phyloP scores from a whole-genome alignment of 2,888 invertebrate genomes.

The Gisinianus flammeolus region DNA sequence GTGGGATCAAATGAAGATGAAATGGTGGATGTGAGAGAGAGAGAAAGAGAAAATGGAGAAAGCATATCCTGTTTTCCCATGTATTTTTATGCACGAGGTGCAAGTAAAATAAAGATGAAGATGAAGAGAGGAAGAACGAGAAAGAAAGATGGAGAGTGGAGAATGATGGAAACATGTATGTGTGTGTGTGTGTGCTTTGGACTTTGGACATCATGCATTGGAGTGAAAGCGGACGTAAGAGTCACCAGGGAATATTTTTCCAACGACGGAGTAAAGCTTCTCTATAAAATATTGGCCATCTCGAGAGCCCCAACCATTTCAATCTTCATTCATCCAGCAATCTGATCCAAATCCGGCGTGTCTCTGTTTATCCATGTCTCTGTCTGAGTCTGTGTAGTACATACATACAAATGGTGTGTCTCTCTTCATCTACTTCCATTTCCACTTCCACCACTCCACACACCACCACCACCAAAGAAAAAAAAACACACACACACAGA shows the following conservation, averaged over 20 bases:
- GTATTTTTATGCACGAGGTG: background rate
- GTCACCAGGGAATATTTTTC: conserved; percentile 24
- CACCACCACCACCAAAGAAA: background rate
- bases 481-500: background rate
- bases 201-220: background rate
- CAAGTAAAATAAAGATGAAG: background rate
- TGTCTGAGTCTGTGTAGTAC: too few species aligned
- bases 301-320: conserved; percentile 31
- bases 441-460: background rate
- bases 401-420: background rate
- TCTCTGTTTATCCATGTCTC: too few species aligned
- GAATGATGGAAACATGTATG: too few species aligned
- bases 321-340: conserved; percentile 36
- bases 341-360: conserved; percentile 36
- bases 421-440: background rate
- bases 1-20: conserved; percentile 15
- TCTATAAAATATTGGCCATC: conserved; percentile 16
- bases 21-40: background rate
- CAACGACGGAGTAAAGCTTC: conserved; percentile 8
- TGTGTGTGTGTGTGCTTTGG: background rate
- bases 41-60: background rate
- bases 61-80: background rate
- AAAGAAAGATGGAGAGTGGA: too few species aligned
- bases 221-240: conserved; percentile 14
- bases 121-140: background rate